phyloP scores from a whole-genome alignment of 2,888 invertebrate species.

The Schizaphis graminum region DNA sequence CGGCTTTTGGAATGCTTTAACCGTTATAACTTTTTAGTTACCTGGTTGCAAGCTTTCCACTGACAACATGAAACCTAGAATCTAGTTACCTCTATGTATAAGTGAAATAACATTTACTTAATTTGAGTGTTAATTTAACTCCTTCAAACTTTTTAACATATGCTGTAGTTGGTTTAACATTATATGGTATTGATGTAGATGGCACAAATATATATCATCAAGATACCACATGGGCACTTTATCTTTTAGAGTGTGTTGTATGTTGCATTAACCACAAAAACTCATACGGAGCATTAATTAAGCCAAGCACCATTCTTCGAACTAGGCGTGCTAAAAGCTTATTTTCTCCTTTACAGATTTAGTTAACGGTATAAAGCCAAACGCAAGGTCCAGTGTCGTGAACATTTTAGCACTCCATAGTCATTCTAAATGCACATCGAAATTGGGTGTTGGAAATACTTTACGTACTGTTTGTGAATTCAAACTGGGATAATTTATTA shows the following conservation, averaged over 20 bases:
- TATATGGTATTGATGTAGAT: neutral
- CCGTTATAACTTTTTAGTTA: too few species aligned
- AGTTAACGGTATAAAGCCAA: neutral
- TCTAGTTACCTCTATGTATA: neutral
- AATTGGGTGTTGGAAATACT: neutral
- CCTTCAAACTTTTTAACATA: neutral
- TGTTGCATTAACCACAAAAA: conserved; percentile 67
- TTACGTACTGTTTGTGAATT: neutral
- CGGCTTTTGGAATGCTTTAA: too few species aligned
- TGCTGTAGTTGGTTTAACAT: neutral
- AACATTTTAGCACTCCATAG: neutral
- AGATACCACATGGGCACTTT: neutral
- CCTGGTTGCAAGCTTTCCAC: too few species aligned
- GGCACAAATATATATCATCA: neutral
- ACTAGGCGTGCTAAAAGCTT: conserved; percentile 14
- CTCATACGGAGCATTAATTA: conserved; percentile 10
- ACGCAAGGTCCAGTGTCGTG: neutral
- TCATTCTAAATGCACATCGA: neutral
- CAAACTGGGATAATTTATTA: conserved; percentile 1
- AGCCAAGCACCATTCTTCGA: neutral
- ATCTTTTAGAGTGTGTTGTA: neutral
- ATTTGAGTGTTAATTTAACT: neutral
- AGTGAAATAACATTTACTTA: neutral
- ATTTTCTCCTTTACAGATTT: neutral
- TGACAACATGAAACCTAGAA: neutral